Conservation (phyloP, 2,113 vertebrate species). For the Trematocara variabile region DNA sequence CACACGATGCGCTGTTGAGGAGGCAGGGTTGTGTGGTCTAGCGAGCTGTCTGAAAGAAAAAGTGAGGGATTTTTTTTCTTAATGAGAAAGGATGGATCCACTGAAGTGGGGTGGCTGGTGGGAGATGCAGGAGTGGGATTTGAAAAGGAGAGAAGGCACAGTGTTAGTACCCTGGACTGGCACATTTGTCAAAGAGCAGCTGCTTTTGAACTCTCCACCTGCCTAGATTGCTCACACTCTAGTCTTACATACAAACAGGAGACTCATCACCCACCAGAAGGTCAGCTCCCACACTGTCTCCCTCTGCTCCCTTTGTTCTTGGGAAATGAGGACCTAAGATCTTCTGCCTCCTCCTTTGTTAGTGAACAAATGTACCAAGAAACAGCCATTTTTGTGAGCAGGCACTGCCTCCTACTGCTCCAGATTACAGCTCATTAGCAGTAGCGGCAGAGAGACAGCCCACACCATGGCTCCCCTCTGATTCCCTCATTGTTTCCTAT, state of each 20-base stretch:
- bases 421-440: slow-evolving; percentile 72
- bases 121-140: neutral
- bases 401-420: slow-evolving; percentile 57
- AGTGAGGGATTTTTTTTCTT: neutral
- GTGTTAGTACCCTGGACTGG: neutral
- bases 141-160: neutral
- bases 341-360: slow-evolving; percentile 31
- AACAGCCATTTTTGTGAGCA: slow-evolving; percentile 50
- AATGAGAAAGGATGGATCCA: neutral
- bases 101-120: neutral
- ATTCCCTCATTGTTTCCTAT: slow-evolving; percentile 54
- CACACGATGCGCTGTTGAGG: neutral
- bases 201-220: neutral
- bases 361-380: slow-evolving; percentile 32
- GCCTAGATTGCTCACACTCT: neutral
- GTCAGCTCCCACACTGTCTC: neutral
- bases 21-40: neutral
- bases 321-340: slow-evolving; percentile 20
- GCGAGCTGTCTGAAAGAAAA: neutral
- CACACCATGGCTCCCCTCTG: slow-evolving; percentile 36
- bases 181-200: neutral
- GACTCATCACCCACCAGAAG: neutral
- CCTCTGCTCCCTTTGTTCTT: slow-evolving; percentile 32
- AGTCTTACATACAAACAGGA: neutral
- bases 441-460: slow-evolving; percentile 48